Evolutionary conservation across 2,888 invertebrate species (phyloP), one percentile per base, ranked within the genome.

Genomic region (Pycnomerus fuliginosus): DNA sequence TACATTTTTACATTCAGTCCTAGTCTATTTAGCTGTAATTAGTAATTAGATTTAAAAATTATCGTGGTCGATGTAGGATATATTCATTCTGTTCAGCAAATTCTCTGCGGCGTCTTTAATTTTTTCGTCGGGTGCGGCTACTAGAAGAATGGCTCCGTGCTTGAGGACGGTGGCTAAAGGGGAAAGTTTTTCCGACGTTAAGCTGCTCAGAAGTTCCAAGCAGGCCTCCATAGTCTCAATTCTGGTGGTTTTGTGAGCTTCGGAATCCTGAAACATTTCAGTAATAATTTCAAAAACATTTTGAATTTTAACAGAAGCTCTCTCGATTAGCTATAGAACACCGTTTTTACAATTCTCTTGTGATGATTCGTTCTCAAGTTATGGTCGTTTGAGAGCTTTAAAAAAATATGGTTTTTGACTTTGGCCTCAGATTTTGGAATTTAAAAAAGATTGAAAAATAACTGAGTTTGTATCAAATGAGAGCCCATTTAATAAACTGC

Each of bases 171-270:
- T 56, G 2, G 70, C 68, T 16, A 73, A 46, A 7, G 71, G 71
- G 2, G 69, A 61, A 11, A 73, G 52, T 43, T 69, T 67, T 29
- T 69, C 68, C 1, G 70, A 62, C 3, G 70, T 60, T 35, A 73
- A 55, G 54, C 71, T 72, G 17, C 67, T 65, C 31, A 73, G 51
- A 16, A 93, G 76, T 65, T 93, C 91, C 66, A 95, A 80, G 52
- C 90, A 85, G 13, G 90, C 88, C 67, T 87, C 85, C 56, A 95
- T 77, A 58, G 91, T 84, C 69, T 94, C 91, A 16, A 90, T 86
- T 75, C 91, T 84, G 12, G 92, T 88, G 40, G 83, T 82, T 48
- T 88, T 79, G 64, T 87, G 89, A 11, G 91, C 90, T 63, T 93
- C 93, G 37, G 86, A 84, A 68, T 95, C 89, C 86, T 87, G 73